Conservation (phyloP, 64 coral and sea anemone genomes). For the Pocillopora verrucosa region DNA sequence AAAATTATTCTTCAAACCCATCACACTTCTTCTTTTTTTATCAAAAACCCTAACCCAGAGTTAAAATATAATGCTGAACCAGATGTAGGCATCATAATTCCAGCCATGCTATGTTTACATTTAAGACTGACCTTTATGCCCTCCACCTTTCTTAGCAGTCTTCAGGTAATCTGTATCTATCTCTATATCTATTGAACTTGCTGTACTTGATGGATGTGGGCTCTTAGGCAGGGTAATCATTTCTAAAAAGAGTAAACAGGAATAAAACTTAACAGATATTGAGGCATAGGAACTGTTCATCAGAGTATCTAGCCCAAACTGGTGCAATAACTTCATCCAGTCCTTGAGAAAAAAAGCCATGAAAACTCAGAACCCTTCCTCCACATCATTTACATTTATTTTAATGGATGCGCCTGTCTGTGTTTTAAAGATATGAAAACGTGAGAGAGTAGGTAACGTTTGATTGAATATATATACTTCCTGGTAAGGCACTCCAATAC, state of each 20-base stretch:
- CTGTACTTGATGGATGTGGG: neutral
- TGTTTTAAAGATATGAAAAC: no score
- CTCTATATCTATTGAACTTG: constrained; percentile 28
- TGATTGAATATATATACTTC: no score
- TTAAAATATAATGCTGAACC: no score
- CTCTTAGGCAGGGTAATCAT: constrained; percentile 20
- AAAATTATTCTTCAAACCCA: no score
- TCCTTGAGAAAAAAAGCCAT: no score
- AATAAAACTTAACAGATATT: neutral
- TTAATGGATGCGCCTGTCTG: no score
- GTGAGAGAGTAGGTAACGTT: no score
- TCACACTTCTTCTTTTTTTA: no score
- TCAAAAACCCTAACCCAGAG: no score
- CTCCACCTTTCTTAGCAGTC: constrained; percentile 63
- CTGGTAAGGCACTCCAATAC: no score
- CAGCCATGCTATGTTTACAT: neutral
- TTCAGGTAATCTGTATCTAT: constrained; percentile 57
- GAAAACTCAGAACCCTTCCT: neutral
- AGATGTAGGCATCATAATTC: neutral
- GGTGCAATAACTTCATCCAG: neutral
- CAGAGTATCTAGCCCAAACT: no score
- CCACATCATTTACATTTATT: neutral
- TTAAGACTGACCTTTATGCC: constrained; percentile 34
- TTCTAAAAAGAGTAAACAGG: neutral
- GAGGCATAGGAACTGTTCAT: neutral